Conservation (phyloP, 1,140 invertebrate genomes). For the Meteorus sp. region DNA sequence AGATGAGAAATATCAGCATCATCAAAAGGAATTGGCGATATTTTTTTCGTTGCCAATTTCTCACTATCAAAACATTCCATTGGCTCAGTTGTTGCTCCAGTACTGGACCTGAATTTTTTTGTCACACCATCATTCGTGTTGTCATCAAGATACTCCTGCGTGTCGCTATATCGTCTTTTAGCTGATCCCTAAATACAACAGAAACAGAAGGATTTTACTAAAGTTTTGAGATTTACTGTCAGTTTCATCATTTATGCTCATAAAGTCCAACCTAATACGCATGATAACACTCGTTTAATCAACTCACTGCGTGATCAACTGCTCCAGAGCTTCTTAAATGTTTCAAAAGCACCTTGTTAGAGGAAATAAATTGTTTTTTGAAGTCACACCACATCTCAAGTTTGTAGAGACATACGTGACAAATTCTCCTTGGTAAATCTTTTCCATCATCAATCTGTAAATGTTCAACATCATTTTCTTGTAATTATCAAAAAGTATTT, state of each 20-base stretch:
- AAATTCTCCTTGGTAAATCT: slow-evolving; percentile 44
- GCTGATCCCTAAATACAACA: not conserved
- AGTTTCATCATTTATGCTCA: no score
- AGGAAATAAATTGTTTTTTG: slow-evolving; percentile 45
- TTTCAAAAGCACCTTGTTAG: slow-evolving; percentile 41
- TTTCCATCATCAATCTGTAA: slow-evolving; percentile 43
- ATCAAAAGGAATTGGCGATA: not conserved
- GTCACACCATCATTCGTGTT: not conserved
- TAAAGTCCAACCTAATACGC: no score
- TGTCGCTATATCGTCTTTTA: not conserved
- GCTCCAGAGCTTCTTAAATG: slow-evolving; percentile 39
- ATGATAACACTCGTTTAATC: no score
- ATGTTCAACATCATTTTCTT: not conserved
- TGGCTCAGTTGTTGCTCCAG: not conserved
- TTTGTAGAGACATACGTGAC: slow-evolving; percentile 54
- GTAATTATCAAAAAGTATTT: slow-evolving; percentile 10
- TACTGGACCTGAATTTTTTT: not conserved
- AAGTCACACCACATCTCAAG: slow-evolving; percentile 53
- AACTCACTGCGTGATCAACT: slow-evolving; percentile 38
- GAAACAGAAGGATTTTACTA: not conserved
- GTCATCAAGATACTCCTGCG: not conserved
- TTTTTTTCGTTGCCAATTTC: not conserved
- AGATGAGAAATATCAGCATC: not conserved
- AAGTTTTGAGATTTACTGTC: slow-evolving; percentile 1
- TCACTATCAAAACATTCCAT: not conserved